Evolutionary conservation across 2,888 invertebrate genomes (phyloP), one percentile per base, ranked within the genome.

Genomic region (Dexiosoma caninum): DNA sequence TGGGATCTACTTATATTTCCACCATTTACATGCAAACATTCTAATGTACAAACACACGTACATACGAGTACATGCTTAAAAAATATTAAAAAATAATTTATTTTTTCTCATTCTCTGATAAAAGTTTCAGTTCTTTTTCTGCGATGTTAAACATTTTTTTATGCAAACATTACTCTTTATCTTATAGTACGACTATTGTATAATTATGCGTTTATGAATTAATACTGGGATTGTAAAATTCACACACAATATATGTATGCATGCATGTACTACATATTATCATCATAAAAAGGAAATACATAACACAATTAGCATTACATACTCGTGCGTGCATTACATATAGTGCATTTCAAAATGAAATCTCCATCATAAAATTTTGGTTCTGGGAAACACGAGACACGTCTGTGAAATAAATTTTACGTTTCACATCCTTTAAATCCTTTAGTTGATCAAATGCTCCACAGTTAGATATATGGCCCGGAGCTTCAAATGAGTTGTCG

Each of bases 241-340:
- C 80, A 81, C 80, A 81, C 80, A 81, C 72, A 77, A 77, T 71
- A 69, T n/a, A n/a, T n/a, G n/a, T n/a, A n/a, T n/a, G n/a, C n/a
- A n/a, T n/a, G n/a, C n/a, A n/a, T n/a, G n/a, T n/a, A n/a, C n/a
- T n/a, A n/a, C n/a, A n/a, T 77, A 64, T 81, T 81, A 81, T 81
- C 77, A 69, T 81, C 67, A 64, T 16, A 57, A 67, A 81, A 69
- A 81, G 80, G 80, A 81, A 81, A 77, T 77, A 77, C 62, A 70
- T 77, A 81, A 53, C 60, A 67, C 49, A 72, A 72, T 81, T 64
- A 77, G 76, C 76, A 76, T n/a, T n/a, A n/a, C n/a, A n/a, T n/a
- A n/a, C n/a, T n/a, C n/a, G n/a, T n/a, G n/a, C n/a, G n/a, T n/a
- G n/a, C n/a, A n/a, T n/a, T n/a, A n/a, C n/a, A n/a, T n/a, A n/a